These are phyloP conservation scores for Holcopasites calliopsidis DNA, from an alignment of 1,140 invertebrate genomes.

Conservation along the genomic window DNA sequence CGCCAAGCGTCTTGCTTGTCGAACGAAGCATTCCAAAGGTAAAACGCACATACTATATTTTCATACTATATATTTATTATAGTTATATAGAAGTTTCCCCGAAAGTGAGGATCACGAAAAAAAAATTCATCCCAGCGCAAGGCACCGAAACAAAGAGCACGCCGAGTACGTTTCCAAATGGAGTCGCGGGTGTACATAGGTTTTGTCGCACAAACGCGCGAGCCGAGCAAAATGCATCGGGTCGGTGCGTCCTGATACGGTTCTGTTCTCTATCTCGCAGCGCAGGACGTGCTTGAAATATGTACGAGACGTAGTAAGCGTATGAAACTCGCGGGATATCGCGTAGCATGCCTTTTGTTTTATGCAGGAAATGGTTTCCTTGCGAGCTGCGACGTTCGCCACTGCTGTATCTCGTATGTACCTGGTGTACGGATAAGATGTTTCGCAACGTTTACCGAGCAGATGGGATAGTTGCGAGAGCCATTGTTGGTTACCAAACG, in stretches of 20 bases:
- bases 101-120: background rate
- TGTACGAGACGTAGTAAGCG: conserved; percentile 62
- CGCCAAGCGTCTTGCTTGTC: no score
- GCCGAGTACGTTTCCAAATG: background rate
- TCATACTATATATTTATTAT: no score
- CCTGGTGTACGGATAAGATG: conserved; percentile 39
- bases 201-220: background rate
- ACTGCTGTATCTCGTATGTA: conserved; percentile 25
- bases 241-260: conserved; percentile 57
- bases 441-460: conserved; percentile 32
- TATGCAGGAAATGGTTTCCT: conserved; percentile 60
- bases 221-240: conserved; percentile 46
- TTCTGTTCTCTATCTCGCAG: conserved; percentile 44
- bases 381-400: conserved; percentile 46
- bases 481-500: conserved; percentile 3
- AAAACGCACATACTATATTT: no score
- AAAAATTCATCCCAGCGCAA: background rate
- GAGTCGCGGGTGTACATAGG: no score
- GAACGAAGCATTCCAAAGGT: no score
- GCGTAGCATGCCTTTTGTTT: conserved; percentile 63
- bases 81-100: no score
- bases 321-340: conserved; percentile 62
- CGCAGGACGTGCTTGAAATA: conserved; percentile 58
- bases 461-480: conserved; percentile 2
- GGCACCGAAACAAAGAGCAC: background rate